These are phyloP conservation scores for Lethrus apterus DNA, from an alignment of 1,140 invertebrate genomes.

Conservation along the genomic window DNA sequence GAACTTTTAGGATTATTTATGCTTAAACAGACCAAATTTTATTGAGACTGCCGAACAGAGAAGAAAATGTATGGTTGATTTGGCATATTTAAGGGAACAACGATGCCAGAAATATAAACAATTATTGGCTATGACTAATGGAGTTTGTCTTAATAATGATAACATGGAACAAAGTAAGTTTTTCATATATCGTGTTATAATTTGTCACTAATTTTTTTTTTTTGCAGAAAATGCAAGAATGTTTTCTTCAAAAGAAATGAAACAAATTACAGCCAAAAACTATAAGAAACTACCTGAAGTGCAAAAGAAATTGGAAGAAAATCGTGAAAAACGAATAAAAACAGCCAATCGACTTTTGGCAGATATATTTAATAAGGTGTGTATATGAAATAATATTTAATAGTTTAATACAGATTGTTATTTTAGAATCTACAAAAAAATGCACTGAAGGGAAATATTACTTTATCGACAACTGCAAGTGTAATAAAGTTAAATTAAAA, in stretches of 20 bases:
- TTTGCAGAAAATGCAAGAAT: constrained; percentile 2
- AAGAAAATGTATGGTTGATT: constrained; percentile 28
- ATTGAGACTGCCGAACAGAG: constrained; percentile 32
- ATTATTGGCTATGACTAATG: constrained; percentile 20
- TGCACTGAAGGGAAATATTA: constrained; percentile 29
- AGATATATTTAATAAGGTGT: constrained; percentile 36
- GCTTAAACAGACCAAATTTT: constrained; percentile 33
- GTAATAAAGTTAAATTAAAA: constrained; percentile 26
- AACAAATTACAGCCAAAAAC: constrained; percentile 32
- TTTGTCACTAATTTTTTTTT: not conserved
- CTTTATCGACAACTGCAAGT: constrained; percentile 31
- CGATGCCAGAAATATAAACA: constrained; percentile 28
- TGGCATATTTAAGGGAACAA: constrained; percentile 28
- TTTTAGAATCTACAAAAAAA: constrained; percentile 34
- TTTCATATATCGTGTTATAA: not conserved
- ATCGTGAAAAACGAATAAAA: constrained; percentile 26
- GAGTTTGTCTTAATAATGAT: not conserved
- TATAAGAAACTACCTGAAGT: constrained; percentile 38
- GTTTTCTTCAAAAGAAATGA: constrained; percentile 35
- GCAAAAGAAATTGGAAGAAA: constrained; percentile 25
- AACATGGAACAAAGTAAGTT: constrained; percentile 10
- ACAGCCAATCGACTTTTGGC: constrained; percentile 32
- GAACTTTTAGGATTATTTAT: constrained; percentile 32
- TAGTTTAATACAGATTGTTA: not conserved
- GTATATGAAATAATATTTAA: constrained; percentile 6